Percentiles rank a stretch among this genome's conserved stretches.
phyloP scores from a whole-genome alignment of 1,140 invertebrate species.

The Eupeodes corollae region DNA sequence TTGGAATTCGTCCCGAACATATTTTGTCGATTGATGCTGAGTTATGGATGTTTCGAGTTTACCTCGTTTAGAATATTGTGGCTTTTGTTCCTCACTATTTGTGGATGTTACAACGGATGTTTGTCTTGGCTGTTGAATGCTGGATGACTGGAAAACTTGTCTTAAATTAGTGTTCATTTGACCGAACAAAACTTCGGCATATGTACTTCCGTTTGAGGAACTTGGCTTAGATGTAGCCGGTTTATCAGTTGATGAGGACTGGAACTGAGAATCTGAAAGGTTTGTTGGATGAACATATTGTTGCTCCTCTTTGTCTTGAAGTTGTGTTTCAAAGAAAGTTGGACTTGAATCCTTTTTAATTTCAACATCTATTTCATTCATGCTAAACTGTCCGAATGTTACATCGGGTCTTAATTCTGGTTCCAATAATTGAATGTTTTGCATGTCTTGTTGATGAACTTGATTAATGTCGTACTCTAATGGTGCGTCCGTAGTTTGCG shows the following conservation, averaged over 20 bases:
- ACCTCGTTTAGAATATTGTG: too few relatives aligned
- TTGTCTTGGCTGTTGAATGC: slow-evolving; percentile 30
- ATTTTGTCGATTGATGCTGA: slow-evolving; percentile 6
- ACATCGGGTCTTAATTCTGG: slow-evolving; percentile 30
- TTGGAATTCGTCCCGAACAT: slow-evolving; percentile 5
- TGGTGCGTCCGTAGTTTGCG: too few relatives aligned
- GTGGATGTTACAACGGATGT: slow-evolving; percentile 28
- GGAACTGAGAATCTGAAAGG: not conserved
- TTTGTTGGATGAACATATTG: slow-evolving; percentile 1
- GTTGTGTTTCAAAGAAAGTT: not conserved
- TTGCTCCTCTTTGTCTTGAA: slow-evolving; percentile 9
- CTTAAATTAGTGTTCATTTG: slow-evolving; percentile 20
- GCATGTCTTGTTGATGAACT: slow-evolving; percentile 21
- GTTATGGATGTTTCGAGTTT: too few relatives aligned
- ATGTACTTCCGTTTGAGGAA: slow-evolving; percentile 19
- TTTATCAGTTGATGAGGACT: not conserved
- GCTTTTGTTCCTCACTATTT: slow-evolving; percentile 2
- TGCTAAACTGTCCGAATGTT: slow-evolving; percentile 32
- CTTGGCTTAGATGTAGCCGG: not conserved
- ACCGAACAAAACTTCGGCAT: slow-evolving; percentile 34
- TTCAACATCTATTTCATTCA: slow-evolving; percentile 24
- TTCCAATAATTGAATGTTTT: slow-evolving; percentile 18
- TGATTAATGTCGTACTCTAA: not conserved
- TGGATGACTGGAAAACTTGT: slow-evolving; percentile 45
- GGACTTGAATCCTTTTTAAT: not conserved